phyloP scores from a whole-genome alignment of 2,888 invertebrate genomes.

The Sphaeridia pumilis region DNA sequence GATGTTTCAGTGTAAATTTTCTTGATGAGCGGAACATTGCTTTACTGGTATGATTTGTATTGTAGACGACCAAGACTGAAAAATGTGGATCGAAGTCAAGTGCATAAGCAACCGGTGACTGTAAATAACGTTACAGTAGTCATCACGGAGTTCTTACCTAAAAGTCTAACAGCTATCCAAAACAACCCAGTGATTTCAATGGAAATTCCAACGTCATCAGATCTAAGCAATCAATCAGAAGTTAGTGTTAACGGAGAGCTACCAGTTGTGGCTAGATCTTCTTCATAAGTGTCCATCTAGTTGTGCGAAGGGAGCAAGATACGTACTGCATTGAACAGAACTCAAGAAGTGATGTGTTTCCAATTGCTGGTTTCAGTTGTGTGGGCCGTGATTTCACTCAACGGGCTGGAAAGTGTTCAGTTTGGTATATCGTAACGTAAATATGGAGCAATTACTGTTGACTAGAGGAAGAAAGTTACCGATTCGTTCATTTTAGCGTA shows the following conservation, averaged over 20 bases:
- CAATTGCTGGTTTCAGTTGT: no score
- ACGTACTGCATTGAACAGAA: no score
- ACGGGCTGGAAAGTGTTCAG: no score
- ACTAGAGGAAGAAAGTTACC: no score
- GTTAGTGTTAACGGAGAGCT: constrained; percentile 35
- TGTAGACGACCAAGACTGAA: constrained; percentile 58
- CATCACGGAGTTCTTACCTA: constrained; percentile 90
- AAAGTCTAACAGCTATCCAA: constrained; percentile 39
- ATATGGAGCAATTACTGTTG: no score
- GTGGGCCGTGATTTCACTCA: no score
- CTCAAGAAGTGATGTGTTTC: no score
- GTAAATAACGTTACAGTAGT: constrained; percentile 95
- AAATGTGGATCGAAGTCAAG: constrained; percentile 85
- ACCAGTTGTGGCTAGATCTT: constrained; percentile 26
- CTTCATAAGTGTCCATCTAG: constrained; percentile 16
- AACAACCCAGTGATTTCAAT: constrained; percentile 30
- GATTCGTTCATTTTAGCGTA: no score
- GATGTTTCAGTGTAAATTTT: background rate
- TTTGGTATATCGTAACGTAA: no score
- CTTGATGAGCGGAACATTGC: background rate
- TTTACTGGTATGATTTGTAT: background rate
- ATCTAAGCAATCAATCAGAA: constrained; percentile 35
- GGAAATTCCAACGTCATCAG: constrained; percentile 34
- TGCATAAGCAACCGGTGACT: constrained; percentile 86
- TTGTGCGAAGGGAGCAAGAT: no score